These are phyloP conservation scores for Coelinius sp. DNA, from an alignment of 2,888 invertebrate genomes.

Conservation along the genomic window DNA sequence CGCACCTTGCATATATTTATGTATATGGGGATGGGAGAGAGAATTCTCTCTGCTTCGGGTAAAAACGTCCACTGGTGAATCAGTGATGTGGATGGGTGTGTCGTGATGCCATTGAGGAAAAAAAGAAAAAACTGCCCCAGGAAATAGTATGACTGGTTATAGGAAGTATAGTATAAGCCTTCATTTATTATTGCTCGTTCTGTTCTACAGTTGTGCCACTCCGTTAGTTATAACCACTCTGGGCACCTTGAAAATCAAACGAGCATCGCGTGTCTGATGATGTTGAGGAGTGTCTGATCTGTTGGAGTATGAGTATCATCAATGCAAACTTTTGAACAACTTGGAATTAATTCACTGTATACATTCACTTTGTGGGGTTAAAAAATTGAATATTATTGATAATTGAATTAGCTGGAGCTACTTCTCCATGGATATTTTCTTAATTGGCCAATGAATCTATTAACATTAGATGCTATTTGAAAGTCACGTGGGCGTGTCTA, in stretches of 20 bases:
- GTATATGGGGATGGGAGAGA: too few relatives aligned
- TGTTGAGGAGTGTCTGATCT: not conserved
- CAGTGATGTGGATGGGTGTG: conserved; percentile 9
- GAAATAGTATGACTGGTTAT: conserved; percentile 4
- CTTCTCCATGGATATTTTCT: not conserved
- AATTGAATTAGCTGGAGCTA: not conserved
- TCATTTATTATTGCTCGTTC: conserved; percentile 23
- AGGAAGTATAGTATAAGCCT: conserved; percentile 18
- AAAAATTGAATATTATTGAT: not conserved
- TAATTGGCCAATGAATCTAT: conserved; percentile 4
- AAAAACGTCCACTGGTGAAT: too few relatives aligned
- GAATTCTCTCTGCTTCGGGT: too few relatives aligned
- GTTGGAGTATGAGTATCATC: not conserved
- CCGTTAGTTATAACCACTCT: conserved; percentile 21
- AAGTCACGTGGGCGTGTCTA: conserved; percentile 6
- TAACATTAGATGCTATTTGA: not conserved
- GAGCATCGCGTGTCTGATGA: conserved; percentile 18
- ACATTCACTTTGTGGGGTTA: not conserved
- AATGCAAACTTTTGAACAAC: not conserved
- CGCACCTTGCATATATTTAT: conserved; percentile 4
- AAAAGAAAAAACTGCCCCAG: conserved; percentile 13
- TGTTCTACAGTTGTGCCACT: not conserved
- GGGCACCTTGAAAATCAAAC: conserved; percentile 6
- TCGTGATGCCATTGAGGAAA: not conserved
- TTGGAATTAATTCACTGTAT: not conserved